These are phyloP conservation scores for Anoplopoma fimbria DNA, from an alignment of 2,113 vertebrate genomes.

Conservation along the genomic window DNA sequence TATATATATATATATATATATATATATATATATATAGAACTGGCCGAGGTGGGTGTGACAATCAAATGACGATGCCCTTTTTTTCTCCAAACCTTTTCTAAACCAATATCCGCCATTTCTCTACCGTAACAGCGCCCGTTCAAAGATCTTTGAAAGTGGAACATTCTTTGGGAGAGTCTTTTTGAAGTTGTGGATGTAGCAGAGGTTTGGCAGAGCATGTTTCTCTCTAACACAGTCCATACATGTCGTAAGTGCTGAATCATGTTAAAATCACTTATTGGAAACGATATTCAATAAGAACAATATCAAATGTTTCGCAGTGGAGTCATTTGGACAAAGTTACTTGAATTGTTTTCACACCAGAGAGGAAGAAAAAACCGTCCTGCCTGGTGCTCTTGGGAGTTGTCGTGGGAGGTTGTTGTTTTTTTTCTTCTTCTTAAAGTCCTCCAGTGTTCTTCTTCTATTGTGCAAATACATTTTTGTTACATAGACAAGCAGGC, in stretches of 20 bases:
- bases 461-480: slow-evolving; percentile 82
- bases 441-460: slow-evolving; percentile 79
- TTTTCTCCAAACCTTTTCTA: slow-evolving; percentile 43
- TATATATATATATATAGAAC: slow-evolving; percentile 73
- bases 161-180: slow-evolving; percentile 79
- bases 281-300: slow-evolving; percentile 68
- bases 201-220: slow-evolving; percentile 70
- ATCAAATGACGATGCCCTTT: slow-evolving; percentile 70
- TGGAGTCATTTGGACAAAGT: slow-evolving; percentile 67
- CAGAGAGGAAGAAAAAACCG: slow-evolving; percentile 60
- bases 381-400: slow-evolving; percentile 48
- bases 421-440: slow-evolving; percentile 17
- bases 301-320: slow-evolving; percentile 68
- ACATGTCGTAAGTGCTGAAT: slow-evolving; percentile 72
- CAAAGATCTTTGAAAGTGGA: slow-evolving; percentile 65
- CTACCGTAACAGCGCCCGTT: slow-evolving; percentile 32
- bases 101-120: slow-evolving; percentile 33
- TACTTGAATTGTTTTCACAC: slow-evolving; percentile 62
- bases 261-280: slow-evolving; percentile 63
- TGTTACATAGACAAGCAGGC: slow-evolving; percentile 82
- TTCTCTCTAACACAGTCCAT: slow-evolving; percentile 70
- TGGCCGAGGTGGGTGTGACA: slow-evolving; percentile 78
- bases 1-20: background rate
- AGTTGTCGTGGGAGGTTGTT: slow-evolving; percentile 39
- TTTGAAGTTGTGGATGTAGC: slow-evolving; percentile 62